Conservation (phyloP, 2,888 invertebrate species). For the Lasioglossum malachurum region DNA sequence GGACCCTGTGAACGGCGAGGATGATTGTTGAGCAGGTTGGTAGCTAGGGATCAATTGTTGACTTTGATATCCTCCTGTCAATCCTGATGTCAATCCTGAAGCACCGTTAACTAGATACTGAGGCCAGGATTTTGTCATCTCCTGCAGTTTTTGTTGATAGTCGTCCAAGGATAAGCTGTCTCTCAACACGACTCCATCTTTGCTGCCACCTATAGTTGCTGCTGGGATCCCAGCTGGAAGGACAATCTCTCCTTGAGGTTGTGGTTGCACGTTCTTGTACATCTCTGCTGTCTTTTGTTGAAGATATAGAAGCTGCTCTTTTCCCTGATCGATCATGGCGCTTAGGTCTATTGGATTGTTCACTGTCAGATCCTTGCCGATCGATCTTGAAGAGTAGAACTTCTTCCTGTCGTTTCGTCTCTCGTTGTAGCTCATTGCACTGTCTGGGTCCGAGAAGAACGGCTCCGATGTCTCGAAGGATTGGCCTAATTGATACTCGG, state of each 20-base stretch:
- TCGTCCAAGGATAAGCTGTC: conserved; percentile 78
- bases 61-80: not conserved
- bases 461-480: conserved; percentile 28
- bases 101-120: conserved; percentile 19
- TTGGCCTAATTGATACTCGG: conserved; percentile 39
- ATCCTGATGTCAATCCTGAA: not conserved
- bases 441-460: conserved; percentile 46
- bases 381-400: conserved; percentile 55
- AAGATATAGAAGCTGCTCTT: conserved; percentile 27
- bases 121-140: conserved; percentile 80
- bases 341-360: conserved; percentile 36
- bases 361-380: conserved; percentile 53
- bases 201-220: conserved; percentile 66
- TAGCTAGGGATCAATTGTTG: conserved; percentile 20
- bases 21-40: not conserved
- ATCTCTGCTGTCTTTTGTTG: conserved; percentile 32
- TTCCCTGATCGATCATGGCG: conserved; percentile 11
- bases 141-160: conserved; percentile 77
- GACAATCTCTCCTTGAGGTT: conserved; percentile 46
- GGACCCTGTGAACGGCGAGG: conserved; percentile 8
- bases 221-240: conserved; percentile 57
- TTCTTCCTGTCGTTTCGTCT: conserved; percentile 40
- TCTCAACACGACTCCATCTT: conserved; percentile 74
- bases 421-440: conserved; percentile 30
- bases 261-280: not conserved